phyloP scores from a whole-genome alignment of 1,140 invertebrate species.

The Drosophila erecta region DNA sequence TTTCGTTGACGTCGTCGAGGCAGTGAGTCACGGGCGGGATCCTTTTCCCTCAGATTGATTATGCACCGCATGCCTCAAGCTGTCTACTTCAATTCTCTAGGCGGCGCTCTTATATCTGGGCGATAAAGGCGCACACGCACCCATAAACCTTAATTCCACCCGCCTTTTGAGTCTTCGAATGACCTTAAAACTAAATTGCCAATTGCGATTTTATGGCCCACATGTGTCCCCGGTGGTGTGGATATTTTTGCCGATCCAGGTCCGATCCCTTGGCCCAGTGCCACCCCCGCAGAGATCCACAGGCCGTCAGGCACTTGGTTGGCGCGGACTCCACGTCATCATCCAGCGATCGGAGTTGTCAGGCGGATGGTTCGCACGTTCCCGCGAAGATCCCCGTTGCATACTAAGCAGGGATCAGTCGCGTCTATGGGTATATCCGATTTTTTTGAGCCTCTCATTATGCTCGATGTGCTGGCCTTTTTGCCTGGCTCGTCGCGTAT shows the following conservation, averaged over 20 bases:
- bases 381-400: constrained; percentile 42
- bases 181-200: constrained; percentile 70
- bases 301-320: constrained; percentile 23
- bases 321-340: constrained; percentile 40
- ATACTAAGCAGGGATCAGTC: constrained; percentile 63
- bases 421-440: constrained; percentile 76
- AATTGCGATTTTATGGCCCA: constrained; percentile 69
- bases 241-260: constrained; percentile 17
- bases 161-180: constrained; percentile 43
- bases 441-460: constrained; percentile 68
- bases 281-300: constrained; percentile 7
- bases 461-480: constrained; percentile 60
- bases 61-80: constrained; percentile 59
- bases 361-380: constrained; percentile 67
- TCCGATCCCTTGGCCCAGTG: constrained; percentile 31
- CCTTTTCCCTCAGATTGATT: constrained; percentile 43
- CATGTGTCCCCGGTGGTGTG: constrained; percentile 44
- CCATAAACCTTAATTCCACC: constrained; percentile 68
- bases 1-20: constrained; percentile 42
- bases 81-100: constrained; percentile 55
- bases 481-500: constrained; percentile 71
- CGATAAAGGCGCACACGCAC: constrained; percentile 77
- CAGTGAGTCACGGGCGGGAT: constrained; percentile 29
- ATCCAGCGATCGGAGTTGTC: constrained; percentile 23
- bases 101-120: constrained; percentile 64